These are phyloP conservation scores for Caenorhabditis doughertyi DNA, from an alignment of 2,888 invertebrate species.

Conservation along the genomic window DNA sequence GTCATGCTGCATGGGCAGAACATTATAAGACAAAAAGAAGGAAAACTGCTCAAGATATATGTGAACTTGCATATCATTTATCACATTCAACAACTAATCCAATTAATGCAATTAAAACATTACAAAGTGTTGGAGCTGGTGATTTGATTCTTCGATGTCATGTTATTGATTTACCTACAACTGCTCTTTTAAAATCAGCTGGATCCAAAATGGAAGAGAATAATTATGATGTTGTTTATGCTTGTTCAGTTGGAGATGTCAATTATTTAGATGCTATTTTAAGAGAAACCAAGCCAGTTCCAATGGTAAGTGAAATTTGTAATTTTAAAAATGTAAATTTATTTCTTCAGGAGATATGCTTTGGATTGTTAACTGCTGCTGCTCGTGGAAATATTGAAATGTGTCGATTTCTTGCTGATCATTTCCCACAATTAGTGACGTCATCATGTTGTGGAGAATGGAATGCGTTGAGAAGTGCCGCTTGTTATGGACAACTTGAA, in stretches of 20 bases:
- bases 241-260: conserved; percentile 69
- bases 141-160: conserved; percentile 69
- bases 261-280: conserved; percentile 45
- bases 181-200: conserved; percentile 66
- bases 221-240: conserved; percentile 71
- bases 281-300: conserved; percentile 30
- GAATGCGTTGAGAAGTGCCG: conserved; percentile 74
- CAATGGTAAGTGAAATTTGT: conserved; percentile 30
- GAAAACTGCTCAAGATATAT: conserved; percentile 72
- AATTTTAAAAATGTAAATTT: background rate
- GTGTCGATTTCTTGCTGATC: conserved; percentile 58
- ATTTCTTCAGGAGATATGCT: conserved; percentile 58
- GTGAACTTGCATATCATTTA: conserved; percentile 75
- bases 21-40: conserved; percentile 70
- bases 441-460: conserved; percentile 65
- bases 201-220: conserved; percentile 65
- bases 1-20: conserved; percentile 74
- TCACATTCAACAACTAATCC: conserved; percentile 68
- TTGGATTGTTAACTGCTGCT: conserved; percentile 66
- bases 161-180: conserved; percentile 72
- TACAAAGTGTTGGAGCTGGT: conserved; percentile 69
- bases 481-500: conserved; percentile 72
- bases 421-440: conserved; percentile 41
- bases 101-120: conserved; percentile 53
- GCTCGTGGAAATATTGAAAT: conserved; percentile 71